Percentiles rank a stretch among this genome's conserved stretches.
Conservation (phyloP, 2,797 vertebrate genomes). For the Erpetoichthys calabaricus region DNA sequence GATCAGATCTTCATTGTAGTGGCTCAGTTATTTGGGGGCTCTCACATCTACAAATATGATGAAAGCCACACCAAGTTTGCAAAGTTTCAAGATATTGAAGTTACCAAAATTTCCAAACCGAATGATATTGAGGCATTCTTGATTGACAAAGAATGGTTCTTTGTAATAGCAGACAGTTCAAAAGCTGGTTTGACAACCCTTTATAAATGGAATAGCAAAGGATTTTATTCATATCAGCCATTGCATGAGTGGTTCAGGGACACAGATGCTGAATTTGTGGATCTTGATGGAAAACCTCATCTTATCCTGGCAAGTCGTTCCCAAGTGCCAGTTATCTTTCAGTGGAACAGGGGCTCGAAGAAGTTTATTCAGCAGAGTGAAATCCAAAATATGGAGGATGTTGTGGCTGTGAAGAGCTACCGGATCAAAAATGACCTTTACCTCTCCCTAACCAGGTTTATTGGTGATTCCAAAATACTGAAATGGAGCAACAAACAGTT, state of each 20-base stretch:
- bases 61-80: constrained; percentile 91
- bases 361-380: constrained; percentile 79
- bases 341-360: constrained; percentile 80
- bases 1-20: constrained; percentile 92
- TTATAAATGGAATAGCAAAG: constrained; percentile 94
- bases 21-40: constrained; percentile 92
- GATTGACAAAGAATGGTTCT: constrained; percentile 81
- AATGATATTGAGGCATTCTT: constrained; percentile 92
- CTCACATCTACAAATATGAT: constrained; percentile 92
- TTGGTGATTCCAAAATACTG: constrained; percentile 89
- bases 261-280: constrained; percentile 83
- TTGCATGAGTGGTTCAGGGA: constrained; percentile 96
- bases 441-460: constrained; percentile 84
- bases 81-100: constrained; percentile 96
- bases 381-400: constrained; percentile 94
- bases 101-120: constrained; percentile 91
- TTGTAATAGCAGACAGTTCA: constrained; percentile 92
- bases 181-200: constrained; percentile 92
- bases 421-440: constrained; percentile 75
- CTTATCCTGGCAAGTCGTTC: constrained; percentile 88
- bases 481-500: constrained; percentile 84
- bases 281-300: constrained; percentile 80
- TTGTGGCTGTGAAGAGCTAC: constrained; percentile 86
- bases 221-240: constrained; percentile 91
- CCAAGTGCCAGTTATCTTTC: constrained; percentile 88